Base-by-base conservation (phyloP, 2,113 vertebrate genomes). In the Ceyx cyanopectus region DNA sequence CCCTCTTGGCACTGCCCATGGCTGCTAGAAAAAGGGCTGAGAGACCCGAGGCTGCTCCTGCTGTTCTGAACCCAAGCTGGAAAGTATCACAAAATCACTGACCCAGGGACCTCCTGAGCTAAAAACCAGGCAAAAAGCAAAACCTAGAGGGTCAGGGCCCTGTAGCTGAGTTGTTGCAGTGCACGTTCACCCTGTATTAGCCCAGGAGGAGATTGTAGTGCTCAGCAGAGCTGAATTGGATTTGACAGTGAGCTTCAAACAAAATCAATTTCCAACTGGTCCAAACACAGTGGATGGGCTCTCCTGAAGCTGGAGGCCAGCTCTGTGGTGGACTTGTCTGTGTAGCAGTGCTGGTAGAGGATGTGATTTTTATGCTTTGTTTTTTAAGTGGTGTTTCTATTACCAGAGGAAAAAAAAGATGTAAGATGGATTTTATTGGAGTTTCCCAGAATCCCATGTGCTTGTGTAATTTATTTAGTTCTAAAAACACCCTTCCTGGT, bases 221-320 rank as follows among this genome's bases (percentile, higher is more conserved):
- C 75, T 83, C 53, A 81, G 43, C 73, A 74, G 41, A 82, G 30
- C 80, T 50, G 85, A 51, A 69, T 23, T 83, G 51, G 43, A 9
- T 54, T 73, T 87, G 78, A 58, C 53, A 77, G 53, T 4, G 4
- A 63, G 40, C 53, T 90, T 60, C 2, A 1, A 45, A 40, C 32
- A 93, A 62, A 70, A n/a, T 24, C 46, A 85, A 2, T 74, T 51
- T 63, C 87, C 78, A 78, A 17, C 53, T 79, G 50, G 22, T 70
- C 43, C 75, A 85, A 3, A 60, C 0, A 0, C n/a, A 80, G 70
- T 0, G 0, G 73, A 48, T 48, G 63, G 56, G 51, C 37, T 87
- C 40, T 82, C 74, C 61, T 72, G 66, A 75, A 91, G 60, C 85
- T 85, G 45, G 84, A 89, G 78, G 89, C 78, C 67, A 74, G 70